Percentiles rank a stretch among this genome's conserved stretches.
Conservation (phyloP, 2,888 invertebrate genomes). For the Euzetes globulus region DNA sequence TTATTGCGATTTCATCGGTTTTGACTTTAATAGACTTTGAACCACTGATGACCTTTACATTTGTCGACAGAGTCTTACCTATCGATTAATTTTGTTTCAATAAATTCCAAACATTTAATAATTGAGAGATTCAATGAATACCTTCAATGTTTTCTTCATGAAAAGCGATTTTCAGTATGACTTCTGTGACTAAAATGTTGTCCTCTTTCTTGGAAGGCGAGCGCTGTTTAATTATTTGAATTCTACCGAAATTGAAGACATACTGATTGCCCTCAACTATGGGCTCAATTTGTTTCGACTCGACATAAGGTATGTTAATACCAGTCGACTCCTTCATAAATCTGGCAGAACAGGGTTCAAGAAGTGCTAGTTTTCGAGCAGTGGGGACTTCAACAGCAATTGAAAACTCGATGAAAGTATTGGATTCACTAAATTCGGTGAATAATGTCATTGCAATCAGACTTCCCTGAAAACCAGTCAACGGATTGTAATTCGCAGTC, state of each 20-base stretch:
- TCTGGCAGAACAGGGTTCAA: conserved; percentile 40
- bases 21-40: conserved; percentile 21
- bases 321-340: conserved; percentile 38
- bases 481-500: not conserved
- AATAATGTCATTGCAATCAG: conserved; percentile 18
- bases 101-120: not conserved
- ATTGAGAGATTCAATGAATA: not conserved
- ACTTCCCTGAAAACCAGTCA: conserved; percentile 27
- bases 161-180: conserved; percentile 26
- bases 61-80: conserved; percentile 24
- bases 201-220: conserved; percentile 8
- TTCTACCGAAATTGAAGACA: conserved; percentile 39
- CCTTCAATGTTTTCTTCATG: conserved; percentile 28
- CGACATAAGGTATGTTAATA: conserved; percentile 41
- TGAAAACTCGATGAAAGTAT: conserved; percentile 36
- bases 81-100: not conserved
- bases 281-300: conserved; percentile 38
- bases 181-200: conserved; percentile 22
- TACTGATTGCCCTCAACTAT: conserved; percentile 38
- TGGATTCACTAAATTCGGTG: conserved; percentile 19
- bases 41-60: conserved; percentile 24
- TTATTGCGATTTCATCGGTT: conserved; percentile 1
- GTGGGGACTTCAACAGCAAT: conserved; percentile 36
- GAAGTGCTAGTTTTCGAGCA: conserved; percentile 32
- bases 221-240: conserved; percentile 38